Base-by-base conservation (phyloP, 2,797 vertebrate genomes). In the Furcifer pardalis region DNA sequence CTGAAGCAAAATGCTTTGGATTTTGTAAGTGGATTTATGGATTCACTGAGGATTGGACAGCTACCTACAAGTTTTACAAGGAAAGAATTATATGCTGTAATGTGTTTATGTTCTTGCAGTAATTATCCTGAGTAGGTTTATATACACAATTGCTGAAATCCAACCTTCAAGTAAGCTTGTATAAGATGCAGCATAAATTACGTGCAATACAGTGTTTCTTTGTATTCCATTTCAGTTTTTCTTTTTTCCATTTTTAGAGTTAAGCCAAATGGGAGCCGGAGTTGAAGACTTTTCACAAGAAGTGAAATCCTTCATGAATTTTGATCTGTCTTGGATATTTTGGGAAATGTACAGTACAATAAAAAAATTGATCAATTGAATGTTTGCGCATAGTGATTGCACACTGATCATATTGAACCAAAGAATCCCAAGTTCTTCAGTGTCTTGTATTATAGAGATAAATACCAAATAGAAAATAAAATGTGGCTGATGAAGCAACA, bases 221-320 rank as follows among this genome's bases (percentile, higher is more conserved):
- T 12, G 2, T 68, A 6, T 21, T 63, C 12, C 12, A 46, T 69
- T 15, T 13, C 23, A 84, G 32, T 25, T 82, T 59, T 15, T 37
- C 37, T 3, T 27, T 21, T 62, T 65, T 37, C 37, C n/a, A 42
- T 85, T 81, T 82, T 77, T 76, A 86, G 84, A 42, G 25, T 3
- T 63, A 60, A 69, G 40, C 60, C 21, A 9, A 56, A 60, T 60
- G 44, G 40, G 3, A n/a, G 35, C 19, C 8, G 32, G 19, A 81
- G 37, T 7, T 77, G 65, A 40, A 49, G 65, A 32, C 49, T 42
- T n/a, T 25, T 15, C 65, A 5, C n/a, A 7, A 1, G 49, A 77
- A 77, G 52, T 46, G 23, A 5, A 13, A 77, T 32, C 49, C 27
- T 69, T 42, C 12, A 17, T 40, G 42, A 40, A 2, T 10, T 72